A percentile compares a stretch with the other conserved stretches of the same genome.
Conservation (phyloP, 2,888 invertebrate species). For the Spodoptera exigua region DNA sequence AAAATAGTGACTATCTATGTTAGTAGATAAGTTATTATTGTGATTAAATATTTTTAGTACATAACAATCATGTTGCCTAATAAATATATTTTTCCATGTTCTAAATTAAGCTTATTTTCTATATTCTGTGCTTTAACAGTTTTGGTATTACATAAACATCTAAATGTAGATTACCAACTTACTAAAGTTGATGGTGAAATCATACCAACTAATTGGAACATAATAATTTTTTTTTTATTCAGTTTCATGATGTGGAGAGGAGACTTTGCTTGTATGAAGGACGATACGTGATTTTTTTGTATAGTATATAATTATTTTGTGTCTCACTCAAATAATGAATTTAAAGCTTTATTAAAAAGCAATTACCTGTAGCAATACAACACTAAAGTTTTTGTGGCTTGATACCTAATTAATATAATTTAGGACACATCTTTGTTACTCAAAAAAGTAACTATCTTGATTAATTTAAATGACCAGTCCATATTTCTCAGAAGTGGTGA, state of each 20-base stretch:
- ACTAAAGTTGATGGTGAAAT: too few relatives aligned
- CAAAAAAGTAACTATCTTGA: conserved; percentile 27
- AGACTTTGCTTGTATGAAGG: too few relatives aligned
- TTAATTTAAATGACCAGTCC: conserved; percentile 17
- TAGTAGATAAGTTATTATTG: conserved; percentile 72
- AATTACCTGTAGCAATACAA: neutral
- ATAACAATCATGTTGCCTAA: conserved; percentile 63
- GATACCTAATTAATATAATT: neutral
- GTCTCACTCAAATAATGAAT: too few relatives aligned
- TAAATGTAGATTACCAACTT: too few relatives aligned
- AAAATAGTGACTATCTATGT: conserved; percentile 21
- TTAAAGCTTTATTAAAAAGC: too few relatives aligned
- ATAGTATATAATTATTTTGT: too few relatives aligned
- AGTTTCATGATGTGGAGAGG: too few relatives aligned
- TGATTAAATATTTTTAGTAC: conserved; percentile 72
- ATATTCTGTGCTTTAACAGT: neutral
- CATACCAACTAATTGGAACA: too few relatives aligned
- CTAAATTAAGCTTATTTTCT: conserved; percentile 33
- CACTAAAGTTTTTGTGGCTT: neutral
- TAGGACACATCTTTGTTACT: conserved; percentile 22
- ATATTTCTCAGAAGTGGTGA: conserved; percentile 52
- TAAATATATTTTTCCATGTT: conserved; percentile 61
- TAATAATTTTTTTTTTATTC: too few relatives aligned
- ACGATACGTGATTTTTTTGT: too few relatives aligned
- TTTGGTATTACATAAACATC: too few relatives aligned